Evolutionary conservation across 1,140 invertebrate species (phyloP).

Genomic region (Octopus bimaculoides): DNA sequence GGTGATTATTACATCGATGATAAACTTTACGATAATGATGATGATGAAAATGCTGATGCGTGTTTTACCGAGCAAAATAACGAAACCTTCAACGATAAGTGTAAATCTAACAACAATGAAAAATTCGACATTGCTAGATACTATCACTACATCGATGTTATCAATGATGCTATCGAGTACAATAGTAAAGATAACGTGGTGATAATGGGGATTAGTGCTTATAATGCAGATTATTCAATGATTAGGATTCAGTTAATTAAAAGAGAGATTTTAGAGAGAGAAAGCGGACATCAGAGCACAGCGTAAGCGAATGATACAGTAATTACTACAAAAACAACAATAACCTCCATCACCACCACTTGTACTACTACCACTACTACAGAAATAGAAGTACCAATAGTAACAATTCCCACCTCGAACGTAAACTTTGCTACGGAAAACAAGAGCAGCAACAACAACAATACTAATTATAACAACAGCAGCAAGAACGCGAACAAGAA

Average conservation of each 20-base stretch:
- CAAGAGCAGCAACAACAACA: not conserved
- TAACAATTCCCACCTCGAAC: not conserved
- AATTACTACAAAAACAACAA: not conserved
- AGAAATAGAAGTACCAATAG: too few species aligned
- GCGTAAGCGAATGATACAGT: too few species aligned
- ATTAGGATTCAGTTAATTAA: not conserved
- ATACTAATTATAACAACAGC: not conserved
- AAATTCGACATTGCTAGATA: too few species aligned
- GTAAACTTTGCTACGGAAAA: not conserved
- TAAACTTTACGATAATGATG: too few species aligned
- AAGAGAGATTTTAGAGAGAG: too few species aligned
- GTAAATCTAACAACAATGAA: too few species aligned
- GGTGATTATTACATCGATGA: too few species aligned
- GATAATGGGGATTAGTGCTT: not conserved
- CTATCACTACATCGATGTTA: not conserved
- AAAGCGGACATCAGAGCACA: too few species aligned
- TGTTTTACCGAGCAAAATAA: too few species aligned
- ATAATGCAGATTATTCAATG: not conserved
- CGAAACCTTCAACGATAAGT: too few species aligned
- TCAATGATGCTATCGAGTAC: not conserved
- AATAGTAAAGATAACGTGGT: not conserved
- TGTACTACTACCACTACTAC: not conserved
- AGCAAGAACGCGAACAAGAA: not conserved
- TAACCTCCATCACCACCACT: not conserved
- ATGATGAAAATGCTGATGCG: too few species aligned